A percentile compares a stretch with the other conserved stretches of the same genome.
Evolutionary conservation across 1,140 invertebrate species (phyloP).

Genomic region (Drosophila sp.): DNA sequence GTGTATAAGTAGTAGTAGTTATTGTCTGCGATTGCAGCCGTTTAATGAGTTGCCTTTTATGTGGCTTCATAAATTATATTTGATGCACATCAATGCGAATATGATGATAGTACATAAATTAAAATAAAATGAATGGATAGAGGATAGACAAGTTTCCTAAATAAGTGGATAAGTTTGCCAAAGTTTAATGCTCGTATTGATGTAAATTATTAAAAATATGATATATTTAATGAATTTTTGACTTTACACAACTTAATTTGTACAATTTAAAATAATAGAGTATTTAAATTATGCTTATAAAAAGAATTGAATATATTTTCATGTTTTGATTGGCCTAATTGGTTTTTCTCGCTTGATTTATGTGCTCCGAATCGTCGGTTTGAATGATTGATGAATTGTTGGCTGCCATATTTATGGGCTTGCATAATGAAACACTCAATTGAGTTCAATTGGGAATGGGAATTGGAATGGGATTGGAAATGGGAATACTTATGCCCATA

Average conservation of each 20-base stretch:
- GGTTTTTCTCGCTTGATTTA: slow-evolving; percentile 51
- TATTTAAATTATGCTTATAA: slow-evolving; percentile 3
- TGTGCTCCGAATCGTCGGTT: slow-evolving; percentile 33
- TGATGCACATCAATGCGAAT: slow-evolving; percentile 32
- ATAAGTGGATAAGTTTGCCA: background rate
- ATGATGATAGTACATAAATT: slow-evolving; percentile 17
- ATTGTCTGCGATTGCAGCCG: slow-evolving; percentile 22
- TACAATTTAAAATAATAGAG: background rate
- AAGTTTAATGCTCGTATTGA: no score
- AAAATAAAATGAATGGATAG: slow-evolving; percentile 19
- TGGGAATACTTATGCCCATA: slow-evolving; percentile 6
- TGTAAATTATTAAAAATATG: no score
- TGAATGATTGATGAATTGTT: slow-evolving; percentile 66
- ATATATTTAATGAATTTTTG: background rate
- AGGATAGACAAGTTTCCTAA: slow-evolving; percentile 1
- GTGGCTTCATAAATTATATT: slow-evolving; percentile 57
- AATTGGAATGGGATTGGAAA: background rate
- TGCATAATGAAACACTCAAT: slow-evolving; percentile 62
- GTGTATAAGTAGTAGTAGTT: slow-evolving; percentile 2
- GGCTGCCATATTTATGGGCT: slow-evolving; percentile 31
- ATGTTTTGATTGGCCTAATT: slow-evolving; percentile 68
- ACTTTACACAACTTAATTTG: background rate
- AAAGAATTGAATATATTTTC: slow-evolving; percentile 9
- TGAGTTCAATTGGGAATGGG: slow-evolving; percentile 53
- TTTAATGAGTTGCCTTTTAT: slow-evolving; percentile 25